A percentile compares a stretch with the other conserved stretches of the same genome.
Evolutionary conservation across 2,113 vertebrate genomes (phyloP).

Genomic region (Todiramphus chloris): DNA sequence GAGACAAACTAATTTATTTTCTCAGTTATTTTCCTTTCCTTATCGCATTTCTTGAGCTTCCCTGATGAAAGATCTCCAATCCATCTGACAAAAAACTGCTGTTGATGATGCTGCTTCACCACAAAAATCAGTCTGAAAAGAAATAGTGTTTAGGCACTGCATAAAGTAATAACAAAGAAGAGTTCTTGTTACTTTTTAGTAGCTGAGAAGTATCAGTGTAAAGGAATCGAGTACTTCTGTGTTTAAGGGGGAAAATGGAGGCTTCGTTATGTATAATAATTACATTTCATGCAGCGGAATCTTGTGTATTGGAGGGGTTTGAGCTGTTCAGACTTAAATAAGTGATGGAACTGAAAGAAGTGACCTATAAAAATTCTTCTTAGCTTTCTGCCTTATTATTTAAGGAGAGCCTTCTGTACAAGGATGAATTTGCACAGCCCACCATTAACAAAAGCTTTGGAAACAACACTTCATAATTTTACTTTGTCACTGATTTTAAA

Average conservation of each 20-base stretch:
- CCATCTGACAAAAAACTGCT: neutral
- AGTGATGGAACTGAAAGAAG: neutral
- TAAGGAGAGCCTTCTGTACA: neutral
- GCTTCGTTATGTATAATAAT: neutral
- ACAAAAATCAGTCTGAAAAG: neutral
- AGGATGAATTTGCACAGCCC: neutral
- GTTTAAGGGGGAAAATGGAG: neutral
- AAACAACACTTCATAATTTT: neutral
- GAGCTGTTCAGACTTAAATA: neutral
- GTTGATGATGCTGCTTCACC: neutral
- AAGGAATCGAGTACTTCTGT: neutral
- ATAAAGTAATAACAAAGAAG: neutral
- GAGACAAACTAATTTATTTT: neutral
- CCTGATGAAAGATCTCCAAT: neutral
- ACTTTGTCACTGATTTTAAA: neutral
- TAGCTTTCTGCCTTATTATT: neutral
- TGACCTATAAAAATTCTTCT: neutral
- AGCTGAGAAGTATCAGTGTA: neutral
- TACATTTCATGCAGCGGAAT: neutral
- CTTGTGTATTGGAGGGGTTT: neutral
- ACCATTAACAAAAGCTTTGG: conserved; percentile 39
- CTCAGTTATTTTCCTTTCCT: neutral
- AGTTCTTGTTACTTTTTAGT: neutral
- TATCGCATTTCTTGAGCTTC: neutral
- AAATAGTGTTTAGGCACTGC: neutral